Base-by-base conservation (phyloP, 1,140 invertebrate genomes). In the Drosophila biarmipes region DNA sequence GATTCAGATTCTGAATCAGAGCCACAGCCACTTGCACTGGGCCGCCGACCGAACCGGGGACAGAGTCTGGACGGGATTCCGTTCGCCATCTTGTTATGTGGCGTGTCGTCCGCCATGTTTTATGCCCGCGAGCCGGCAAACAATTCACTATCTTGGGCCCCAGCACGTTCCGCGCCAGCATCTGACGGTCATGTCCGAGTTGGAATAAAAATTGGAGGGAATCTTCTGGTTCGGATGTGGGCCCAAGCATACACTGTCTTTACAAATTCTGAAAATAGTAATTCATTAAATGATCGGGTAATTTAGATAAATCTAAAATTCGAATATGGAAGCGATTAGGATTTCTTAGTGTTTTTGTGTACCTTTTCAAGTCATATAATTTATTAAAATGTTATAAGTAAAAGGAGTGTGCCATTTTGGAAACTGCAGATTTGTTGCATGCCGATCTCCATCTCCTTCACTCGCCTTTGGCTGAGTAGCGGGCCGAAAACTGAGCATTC, bases 41-140 rank as follows among this genome's bases (percentile, higher is more conserved):
- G 34, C 43, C 43, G 17, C 45, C 27, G 59, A 42, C 35, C 58
- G 38, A 66, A 11, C 57, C 40, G 46, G 51, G 19, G 37, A 35
- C 52, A 14, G 31, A 51, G 43, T 55, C 67, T 38, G 38, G 43
- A n/a, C 24, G 52, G 35, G 69, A 31, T 55, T 54, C 42, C 15
- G 19, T 35, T 49, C 29, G 49, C 55, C 62, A 73, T 75, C 63
- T 80, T 86, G 63, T 73, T 76, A 40, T 80, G 55, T 77, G 72
- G 77, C 73, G 67, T 85, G 80, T 85, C 53, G 31, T 38, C 62
- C 34, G 57, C 71, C 62, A 76, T 69, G 68, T 78, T 80, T 73
- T 73, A 73, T 72, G 34, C 42, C 62, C 55, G 40, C 64, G 42
- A 27, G 37, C 40, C 12, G 27, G 35, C 63, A 55, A 71, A 69